phyloP scores from a whole-genome alignment of 2,113 vertebrate genomes.

The Pituophis catenifer region DNA sequence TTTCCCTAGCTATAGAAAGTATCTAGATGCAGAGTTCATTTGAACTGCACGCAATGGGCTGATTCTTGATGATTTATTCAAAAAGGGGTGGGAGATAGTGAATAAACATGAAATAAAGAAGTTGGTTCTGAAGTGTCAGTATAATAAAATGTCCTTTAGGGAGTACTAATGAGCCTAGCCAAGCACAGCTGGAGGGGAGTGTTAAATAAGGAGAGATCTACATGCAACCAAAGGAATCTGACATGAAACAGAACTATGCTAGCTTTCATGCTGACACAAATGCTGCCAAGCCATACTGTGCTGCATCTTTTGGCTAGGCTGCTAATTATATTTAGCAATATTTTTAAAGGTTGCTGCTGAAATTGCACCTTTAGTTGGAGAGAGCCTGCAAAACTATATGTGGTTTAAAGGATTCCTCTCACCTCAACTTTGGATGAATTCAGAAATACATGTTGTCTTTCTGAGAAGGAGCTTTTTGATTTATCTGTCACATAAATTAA shows the following conservation, averaged over 20 bases:
- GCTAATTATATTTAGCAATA: conserved; percentile 8
- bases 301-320: neutral
- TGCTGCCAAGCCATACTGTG: neutral
- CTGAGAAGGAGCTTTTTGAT: neutral
- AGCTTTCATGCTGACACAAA: neutral
- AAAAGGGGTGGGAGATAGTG: neutral
- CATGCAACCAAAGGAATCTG: neutral
- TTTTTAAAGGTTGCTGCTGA: neutral
- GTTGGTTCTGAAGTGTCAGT: conserved; percentile 12
- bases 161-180: conserved; percentile 9
- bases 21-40: neutral
- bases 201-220: conserved; percentile 1
- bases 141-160: neutral
- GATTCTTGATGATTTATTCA: neutral
- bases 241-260: conserved; percentile 12
- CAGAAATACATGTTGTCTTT: neutral
- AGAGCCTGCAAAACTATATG: neutral
- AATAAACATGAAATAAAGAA: neutral
- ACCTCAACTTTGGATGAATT: neutral
- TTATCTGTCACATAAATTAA: neutral
- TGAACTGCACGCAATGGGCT: fast-evolving
- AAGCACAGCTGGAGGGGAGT: neutral
- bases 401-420: neutral
- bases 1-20: neutral
- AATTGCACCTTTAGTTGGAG: neutral